These are phyloP conservation scores for Meloidogyne floridensis DNA, from an alignment of 1,140 invertebrate genomes.

Conservation along the genomic window DNA sequence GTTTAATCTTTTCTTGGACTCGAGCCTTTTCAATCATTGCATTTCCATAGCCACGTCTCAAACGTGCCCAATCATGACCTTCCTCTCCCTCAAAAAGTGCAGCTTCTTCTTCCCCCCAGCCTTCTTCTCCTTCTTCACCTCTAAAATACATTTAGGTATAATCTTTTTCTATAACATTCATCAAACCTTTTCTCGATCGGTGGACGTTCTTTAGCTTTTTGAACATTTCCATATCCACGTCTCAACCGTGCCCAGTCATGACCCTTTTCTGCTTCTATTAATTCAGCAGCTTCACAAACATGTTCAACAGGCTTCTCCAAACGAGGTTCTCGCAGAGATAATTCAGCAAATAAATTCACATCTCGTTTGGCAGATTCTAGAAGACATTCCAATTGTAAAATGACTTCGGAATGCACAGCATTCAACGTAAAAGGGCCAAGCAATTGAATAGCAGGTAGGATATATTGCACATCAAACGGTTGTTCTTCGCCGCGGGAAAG, in stretches of 20 bases:
- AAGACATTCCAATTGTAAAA: slow-evolving; percentile 3
- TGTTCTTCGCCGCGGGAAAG: slow-evolving; percentile 32
- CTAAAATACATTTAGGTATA: slow-evolving; percentile 19
- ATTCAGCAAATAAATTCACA: slow-evolving; percentile 17
- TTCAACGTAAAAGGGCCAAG: slow-evolving; percentile 17
- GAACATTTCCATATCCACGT: slow-evolving; percentile 24
- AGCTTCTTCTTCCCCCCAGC: slow-evolving; percentile 2
- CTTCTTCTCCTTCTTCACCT: slow-evolving; percentile 38
- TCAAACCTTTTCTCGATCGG: neutral
- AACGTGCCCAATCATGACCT: slow-evolving; percentile 34
- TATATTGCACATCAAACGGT: neutral
- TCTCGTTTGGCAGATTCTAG: slow-evolving; percentile 8
- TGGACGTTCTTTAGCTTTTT: neutral
- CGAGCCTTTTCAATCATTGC: slow-evolving; percentile 43
- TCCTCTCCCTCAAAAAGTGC: slow-evolving; percentile 8
- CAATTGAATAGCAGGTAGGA: slow-evolving; percentile 16
- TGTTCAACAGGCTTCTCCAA: neutral
- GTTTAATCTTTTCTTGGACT: neutral
- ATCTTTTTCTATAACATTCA: neutral
- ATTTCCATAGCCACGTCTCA: slow-evolving; percentile 42
- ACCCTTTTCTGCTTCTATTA: slow-evolving; percentile 3
- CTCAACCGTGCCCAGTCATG: neutral
- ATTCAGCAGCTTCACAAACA: neutral
- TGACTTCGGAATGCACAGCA: slow-evolving; percentile 7
- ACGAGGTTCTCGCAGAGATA: neutral